Conservation (phyloP, 2,797 vertebrate genomes). For the Aulostomus chinensis region DNA sequence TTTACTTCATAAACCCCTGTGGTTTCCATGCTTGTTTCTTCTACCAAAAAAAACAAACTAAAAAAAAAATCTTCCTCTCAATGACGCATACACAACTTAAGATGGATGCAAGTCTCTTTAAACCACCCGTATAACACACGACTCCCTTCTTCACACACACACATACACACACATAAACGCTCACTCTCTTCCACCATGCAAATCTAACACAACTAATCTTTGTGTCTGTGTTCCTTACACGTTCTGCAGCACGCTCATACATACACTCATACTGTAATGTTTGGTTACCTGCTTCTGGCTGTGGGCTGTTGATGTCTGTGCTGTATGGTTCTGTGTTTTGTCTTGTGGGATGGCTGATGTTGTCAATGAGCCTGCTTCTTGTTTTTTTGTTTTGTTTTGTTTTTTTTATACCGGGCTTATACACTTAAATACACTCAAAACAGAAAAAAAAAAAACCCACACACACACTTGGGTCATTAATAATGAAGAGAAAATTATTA, state of each 20-base stretch:
- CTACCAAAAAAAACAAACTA: no score
- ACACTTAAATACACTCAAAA: conserved; percentile 20
- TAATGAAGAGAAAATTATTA: conserved; percentile 11
- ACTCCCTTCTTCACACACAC: conserved; percentile 4
- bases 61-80: conserved; percentile 11
- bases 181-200: conserved; percentile 19
- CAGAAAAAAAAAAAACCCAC: no score
- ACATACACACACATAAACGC: no score
- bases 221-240: conserved; percentile 62
- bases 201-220: conserved; percentile 40
- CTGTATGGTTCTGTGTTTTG: conserved; percentile 47
- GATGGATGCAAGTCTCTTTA: conserved; percentile 25
- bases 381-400: conserved; percentile 12
- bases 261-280: conserved; percentile 45
- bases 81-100: conserved; percentile 10
- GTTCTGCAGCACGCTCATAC: conserved; percentile 52
- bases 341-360: conserved; percentile 46
- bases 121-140: no score
- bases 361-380: conserved; percentile 39
- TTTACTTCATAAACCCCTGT: conserved; percentile 15
- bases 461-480: conserved; percentile 11
- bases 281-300: conserved; percentile 48
- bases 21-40: conserved; percentile 10
- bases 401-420: conserved; percentile 10
- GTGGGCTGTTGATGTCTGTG: conserved; percentile 42